Evolutionary conservation across 2,888 invertebrate genomes (phyloP).

Genomic region (Pherbina coryleti): DNA sequence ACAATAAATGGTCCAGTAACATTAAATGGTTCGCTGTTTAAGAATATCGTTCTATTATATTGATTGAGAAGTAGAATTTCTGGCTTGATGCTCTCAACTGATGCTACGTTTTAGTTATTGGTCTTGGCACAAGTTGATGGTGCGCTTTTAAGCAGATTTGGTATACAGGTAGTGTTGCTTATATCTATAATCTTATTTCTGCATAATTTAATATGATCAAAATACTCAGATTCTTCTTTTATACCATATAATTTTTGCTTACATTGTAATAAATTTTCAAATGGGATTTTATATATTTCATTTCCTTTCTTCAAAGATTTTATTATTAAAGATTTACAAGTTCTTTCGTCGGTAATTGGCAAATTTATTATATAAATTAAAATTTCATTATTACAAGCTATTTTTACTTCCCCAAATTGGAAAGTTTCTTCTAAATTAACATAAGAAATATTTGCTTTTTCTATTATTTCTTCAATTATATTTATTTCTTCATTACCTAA

Average conservation of each 20-base stretch:
- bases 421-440: slow-evolving; percentile 47
- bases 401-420: slow-evolving; percentile 48
- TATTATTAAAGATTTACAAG: slow-evolving; percentile 36
- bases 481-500: slow-evolving; percentile 46
- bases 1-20: slow-evolving; percentile 36
- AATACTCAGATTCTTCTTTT: slow-evolving; percentile 35
- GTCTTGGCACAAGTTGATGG: slow-evolving; percentile 38
- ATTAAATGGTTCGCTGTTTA: slow-evolving; percentile 2
- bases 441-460: slow-evolving; percentile 44
- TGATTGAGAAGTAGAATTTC: slow-evolving; percentile 46
- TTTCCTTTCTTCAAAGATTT: slow-evolving; percentile 41
- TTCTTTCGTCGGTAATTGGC: slow-evolving; percentile 35
- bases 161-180: slow-evolving; percentile 43
- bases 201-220: slow-evolving; percentile 39
- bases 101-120: slow-evolving; percentile 40
- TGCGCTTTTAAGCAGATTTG: slow-evolving; percentile 42
- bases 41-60: slow-evolving; percentile 32
- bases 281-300: slow-evolving; percentile 35
- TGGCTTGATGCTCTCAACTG: slow-evolving; percentile 40
- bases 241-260: slow-evolving; percentile 36
- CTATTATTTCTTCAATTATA: slow-evolving; percentile 40
- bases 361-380: slow-evolving; percentile 46
- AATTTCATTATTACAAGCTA: slow-evolving; percentile 41
- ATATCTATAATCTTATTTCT: slow-evolving; percentile 39
- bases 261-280: slow-evolving; percentile 35